Evolutionary conservation across 2,888 invertebrate species (phyloP), one percentile per base, ranked within the genome.

Genomic region (Nasonovia ribisnigri): DNA sequence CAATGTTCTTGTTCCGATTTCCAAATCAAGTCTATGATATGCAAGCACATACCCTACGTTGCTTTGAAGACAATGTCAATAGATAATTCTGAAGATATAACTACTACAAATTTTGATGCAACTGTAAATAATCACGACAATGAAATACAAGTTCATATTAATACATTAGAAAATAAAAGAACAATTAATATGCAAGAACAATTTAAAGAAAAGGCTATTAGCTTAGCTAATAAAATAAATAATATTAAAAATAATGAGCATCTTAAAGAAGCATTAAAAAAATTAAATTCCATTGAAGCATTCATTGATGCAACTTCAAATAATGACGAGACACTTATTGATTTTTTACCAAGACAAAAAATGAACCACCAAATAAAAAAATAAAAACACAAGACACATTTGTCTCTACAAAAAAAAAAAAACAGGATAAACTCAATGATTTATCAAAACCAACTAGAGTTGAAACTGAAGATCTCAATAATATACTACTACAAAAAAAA

Each of bases 261-360:
- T n/a, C 54, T 88, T 36, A 36, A 88, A 88, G 6, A 54, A 88
- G 36, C 54, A 54, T 54, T 88, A 42, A 54, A 54, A 54, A 1
- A 88, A 54, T 54, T 88, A 42, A 46, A 48, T 5, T 87, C 86
- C 48, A 29, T 87, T 8, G 86, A 87, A 29, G 46, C 46, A 43
- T 87, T 87, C 29, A 87, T 87, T 87, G 54, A 88, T 54, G 89
- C 43, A 60, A 60, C 89, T 43, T 89, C 57, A 89, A 60, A 89
- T 57, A 89, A 57, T 60, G 43, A 89, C 16, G 43, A 43, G 24
- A 89, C 57, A 6, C 51, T 29, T 16, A 51, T 3, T 24, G 24
- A 24, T 54, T 54, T 54, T 54, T 54, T 54, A 54, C 0, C 24
- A 54, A 54, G 24, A 24, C 54, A 54, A 24, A 24, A 54, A 54